Base-by-base conservation (phyloP, 2,797 vertebrate species). In the Pteronotus mesoamericanus region DNA sequence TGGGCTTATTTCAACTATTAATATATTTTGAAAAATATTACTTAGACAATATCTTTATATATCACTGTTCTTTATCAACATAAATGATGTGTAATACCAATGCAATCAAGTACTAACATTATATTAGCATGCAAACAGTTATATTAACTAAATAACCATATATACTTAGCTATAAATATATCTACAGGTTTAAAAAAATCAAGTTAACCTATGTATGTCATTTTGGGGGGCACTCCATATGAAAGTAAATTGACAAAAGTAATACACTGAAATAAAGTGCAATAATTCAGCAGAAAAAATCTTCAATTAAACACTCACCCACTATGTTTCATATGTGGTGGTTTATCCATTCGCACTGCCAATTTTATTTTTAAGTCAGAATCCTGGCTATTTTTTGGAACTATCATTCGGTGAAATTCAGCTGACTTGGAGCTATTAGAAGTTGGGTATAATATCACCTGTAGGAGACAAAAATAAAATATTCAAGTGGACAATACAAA, bases 301-400 rank as follows among this genome's bases (percentile, higher is more conserved):
- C 2, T 64, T 83, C 29, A 93, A 94, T 64, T 0, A 19, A 55
- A 84, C 37, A 95, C 98, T 98, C 97, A 99, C 99, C 99, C 99
- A 92, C 99, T 99, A 97, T 99, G 99, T 96, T 99, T 99, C 99
- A 99, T 99, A 98, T 99, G 99, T 96, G 99, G 99, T 10, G 99
- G 99, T 89, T 99, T 99, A 99, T 99, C 99, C 99, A 99, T 99
- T 87, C 99, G 99, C 46, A 99, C 99, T 0, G 99, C 99, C 98
- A 99, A 98, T 96, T 99, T 99, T 98, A 99, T 99, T 98, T 98
- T 99, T 98, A 99, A 98, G 83, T 99, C 99, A 0, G 97, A 98
- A 95, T 99, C 99, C 96, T 99, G 99, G 95, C 99, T 99, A 98
- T 98, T 99, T 98, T 99, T 99, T 39, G 99, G 99, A 91, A 99